These are phyloP conservation scores for Monoplex corrugatus DNA, from an alignment of 2,888 invertebrate species.

Conservation along the genomic window DNA sequence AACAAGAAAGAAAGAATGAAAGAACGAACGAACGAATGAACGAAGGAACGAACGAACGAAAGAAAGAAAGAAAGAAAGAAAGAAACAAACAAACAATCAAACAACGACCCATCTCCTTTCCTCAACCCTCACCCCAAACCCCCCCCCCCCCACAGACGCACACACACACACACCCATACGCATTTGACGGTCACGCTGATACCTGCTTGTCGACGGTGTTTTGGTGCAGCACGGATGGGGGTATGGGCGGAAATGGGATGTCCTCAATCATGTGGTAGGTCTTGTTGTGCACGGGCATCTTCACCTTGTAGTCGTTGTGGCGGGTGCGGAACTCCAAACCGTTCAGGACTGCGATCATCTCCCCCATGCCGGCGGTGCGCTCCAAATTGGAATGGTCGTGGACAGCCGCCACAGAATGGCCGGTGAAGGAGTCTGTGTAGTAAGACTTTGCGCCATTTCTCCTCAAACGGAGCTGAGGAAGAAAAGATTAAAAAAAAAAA, in stretches of 20 bases:
- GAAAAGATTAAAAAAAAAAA: too few species aligned
- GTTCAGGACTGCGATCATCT: constrained; percentile 70
- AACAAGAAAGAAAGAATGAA: too few species aligned
- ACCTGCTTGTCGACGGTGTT: background rate
- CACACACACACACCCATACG: background rate
- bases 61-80: background rate
- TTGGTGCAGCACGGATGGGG: background rate
- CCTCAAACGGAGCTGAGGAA: background rate
- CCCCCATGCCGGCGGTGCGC: constrained; percentile 70
- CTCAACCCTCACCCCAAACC: too few species aligned
- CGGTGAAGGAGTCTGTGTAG: constrained; percentile 43
- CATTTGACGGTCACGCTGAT: background rate
- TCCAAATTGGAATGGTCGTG: constrained; percentile 74
- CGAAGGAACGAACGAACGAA: too few species aligned
- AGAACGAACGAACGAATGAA: too few species aligned
- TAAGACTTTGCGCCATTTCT: constrained; percentile 30
- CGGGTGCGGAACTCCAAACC: constrained; percentile 76
- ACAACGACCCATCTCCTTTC: too few species aligned
- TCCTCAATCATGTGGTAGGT: constrained; percentile 64
- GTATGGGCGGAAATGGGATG: constrained; percentile 73
- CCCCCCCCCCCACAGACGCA: background rate
- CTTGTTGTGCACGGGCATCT: constrained; percentile 63
- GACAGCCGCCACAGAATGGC: constrained; percentile 60
- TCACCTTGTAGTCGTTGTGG: constrained; percentile 76
- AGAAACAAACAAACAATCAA: background rate